These are phyloP conservation scores for Centrocercus urophasianus DNA, from an alignment of 2,113 vertebrate species.

Conservation along the genomic window DNA sequence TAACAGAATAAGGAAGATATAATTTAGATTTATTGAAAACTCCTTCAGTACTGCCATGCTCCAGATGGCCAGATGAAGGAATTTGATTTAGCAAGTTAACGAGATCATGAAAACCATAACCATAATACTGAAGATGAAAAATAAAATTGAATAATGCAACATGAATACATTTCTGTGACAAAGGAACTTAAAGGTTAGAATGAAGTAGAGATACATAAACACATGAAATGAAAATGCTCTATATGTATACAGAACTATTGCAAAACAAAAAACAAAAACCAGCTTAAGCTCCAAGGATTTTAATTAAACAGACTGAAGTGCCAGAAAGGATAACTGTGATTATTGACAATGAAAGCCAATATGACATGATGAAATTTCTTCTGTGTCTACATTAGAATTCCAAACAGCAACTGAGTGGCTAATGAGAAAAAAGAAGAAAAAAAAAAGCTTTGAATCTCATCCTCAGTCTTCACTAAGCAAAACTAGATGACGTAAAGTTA, in stretches of 20 bases:
- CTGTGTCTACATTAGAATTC: neutral
- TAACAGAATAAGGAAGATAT: conserved; percentile 8
- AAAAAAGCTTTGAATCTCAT: neutral
- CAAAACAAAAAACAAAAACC: neutral
- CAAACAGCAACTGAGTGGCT: neutral
- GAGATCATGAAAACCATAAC: conserved; percentile 42
- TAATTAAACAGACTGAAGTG: conserved; percentile 23
- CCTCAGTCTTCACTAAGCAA: neutral
- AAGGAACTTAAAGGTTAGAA: neutral
- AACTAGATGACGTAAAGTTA: conserved; percentile 3
- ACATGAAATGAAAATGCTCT: neutral
- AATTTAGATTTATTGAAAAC: conserved; percentile 47
- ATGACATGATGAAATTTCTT: conserved; percentile 7
- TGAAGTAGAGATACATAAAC: neutral
- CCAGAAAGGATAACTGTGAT: neutral
- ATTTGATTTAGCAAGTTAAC: conserved; percentile 51
- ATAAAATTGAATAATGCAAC: conserved; percentile 40
- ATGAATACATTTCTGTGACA: neutral
- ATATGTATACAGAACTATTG: neutral
- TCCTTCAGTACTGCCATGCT: conserved; percentile 26
- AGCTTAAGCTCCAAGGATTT: neutral
- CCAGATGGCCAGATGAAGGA: conserved; percentile 59
- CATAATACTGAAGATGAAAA: conserved; percentile 40
- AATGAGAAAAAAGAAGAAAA: neutral
- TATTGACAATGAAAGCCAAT: neutral